Base-by-base conservation (phyloP, 2,797 vertebrate species). In the Rhynchotus rufescens region DNA sequence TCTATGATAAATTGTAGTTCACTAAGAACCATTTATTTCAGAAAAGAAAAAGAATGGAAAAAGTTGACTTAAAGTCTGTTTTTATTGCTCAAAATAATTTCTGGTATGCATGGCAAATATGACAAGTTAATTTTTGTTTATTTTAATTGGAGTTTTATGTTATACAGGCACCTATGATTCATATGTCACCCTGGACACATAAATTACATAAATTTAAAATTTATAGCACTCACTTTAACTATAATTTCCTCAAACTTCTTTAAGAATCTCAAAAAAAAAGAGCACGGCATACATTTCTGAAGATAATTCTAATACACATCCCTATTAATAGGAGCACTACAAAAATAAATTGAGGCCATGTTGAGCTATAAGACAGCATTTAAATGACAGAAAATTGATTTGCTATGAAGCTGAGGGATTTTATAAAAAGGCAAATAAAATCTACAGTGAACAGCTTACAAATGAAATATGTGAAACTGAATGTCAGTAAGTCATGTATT, bases 331-430 rank as follows among this genome's bases (percentile, higher is more conserved):
- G 72, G 28, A 92, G 61, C 38, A 78, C 51, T 86, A 72, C 23
- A 62, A 94, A 93, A 96, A 93, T 91, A 96, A 96, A 93, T 69
- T 93, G 91, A 92, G 65, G 83, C 84, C 81, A 93, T 91, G 73
- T 61, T 83, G 88, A 96, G 80, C 68, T 92, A 45, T 90, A 92
- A 94, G 77, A 92, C 79, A 96, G 86, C 85, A 94, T 94, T 94
- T 90, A 92, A 80, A 94, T 92, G 84, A 80, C 84, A 93, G 30
- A 83, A 25, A 86, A 97, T 97, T 96, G 94, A 97, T 97, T 97
- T 96, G 93, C 93, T 90, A 86, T 93, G 87, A 92, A 88, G 61
- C 34, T 76, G 60, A 92, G 77, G 61, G 62, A 67, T 90, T 96
- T 97, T 64, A 92, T 95, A 54, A 96, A 95, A 95, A 83, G 89